Evolutionary conservation across 2,797 vertebrate species (phyloP).

Genomic region (Naso thynnoides): DNA sequence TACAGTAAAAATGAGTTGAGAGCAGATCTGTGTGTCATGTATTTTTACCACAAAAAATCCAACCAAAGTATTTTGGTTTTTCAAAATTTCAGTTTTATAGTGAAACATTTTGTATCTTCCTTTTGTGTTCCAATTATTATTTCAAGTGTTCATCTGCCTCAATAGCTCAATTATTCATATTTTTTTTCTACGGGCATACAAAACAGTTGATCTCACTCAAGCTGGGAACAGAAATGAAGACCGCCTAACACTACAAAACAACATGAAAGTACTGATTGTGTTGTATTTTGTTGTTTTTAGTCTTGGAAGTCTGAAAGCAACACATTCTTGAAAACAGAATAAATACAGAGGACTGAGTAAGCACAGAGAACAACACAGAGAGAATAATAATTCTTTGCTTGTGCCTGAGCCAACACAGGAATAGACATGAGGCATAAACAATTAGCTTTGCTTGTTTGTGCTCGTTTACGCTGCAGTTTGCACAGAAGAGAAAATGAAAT

Average conservation of each 20-base stretch:
- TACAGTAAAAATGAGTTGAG: neutral
- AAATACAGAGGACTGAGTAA: constrained; percentile 27
- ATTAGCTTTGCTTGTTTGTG: constrained; percentile 3
- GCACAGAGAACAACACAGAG: constrained; percentile 18
- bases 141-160: neutral
- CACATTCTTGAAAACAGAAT: constrained; percentile 22
- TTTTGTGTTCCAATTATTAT: neutral
- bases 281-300: neutral
- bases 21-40: neutral
- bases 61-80: neutral
- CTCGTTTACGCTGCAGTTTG: constrained; percentile 17
- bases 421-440: constrained; percentile 24
- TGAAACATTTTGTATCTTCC: neutral
- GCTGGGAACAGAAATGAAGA: neutral
- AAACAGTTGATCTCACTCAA: neutral
- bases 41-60: neutral
- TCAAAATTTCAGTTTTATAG: neutral
- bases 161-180: neutral
- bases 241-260: neutral
- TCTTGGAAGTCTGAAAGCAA: constrained; percentile 18
- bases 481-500: neutral
- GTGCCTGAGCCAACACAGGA: constrained; percentile 29
- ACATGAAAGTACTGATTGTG: constrained; percentile 5
- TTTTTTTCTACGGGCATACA: neutral
- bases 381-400: constrained; percentile 13